phyloP scores from a whole-genome alignment of 2,888 invertebrate genomes.

The Petrolisthes manimaculis region DNA sequence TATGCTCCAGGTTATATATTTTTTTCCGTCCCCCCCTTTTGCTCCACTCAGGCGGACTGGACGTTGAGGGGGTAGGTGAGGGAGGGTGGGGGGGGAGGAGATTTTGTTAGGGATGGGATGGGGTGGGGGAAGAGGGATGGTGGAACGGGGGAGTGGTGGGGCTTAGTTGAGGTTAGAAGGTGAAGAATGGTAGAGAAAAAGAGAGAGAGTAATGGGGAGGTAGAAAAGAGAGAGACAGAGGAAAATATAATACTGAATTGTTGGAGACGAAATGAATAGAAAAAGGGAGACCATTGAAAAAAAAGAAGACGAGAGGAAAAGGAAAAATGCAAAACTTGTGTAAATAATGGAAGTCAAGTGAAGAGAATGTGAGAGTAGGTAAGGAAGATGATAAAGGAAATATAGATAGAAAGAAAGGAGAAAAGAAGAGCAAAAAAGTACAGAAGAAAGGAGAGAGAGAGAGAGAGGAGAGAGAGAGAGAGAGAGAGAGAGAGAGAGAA shows the following conservation, averaged over 20 bases:
- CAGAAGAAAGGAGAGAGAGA: background rate
- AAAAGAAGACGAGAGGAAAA: background rate
- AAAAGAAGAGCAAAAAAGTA: background rate
- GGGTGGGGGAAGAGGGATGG: background rate
- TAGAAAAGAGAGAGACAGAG: background rate
- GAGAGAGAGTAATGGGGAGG: background rate
- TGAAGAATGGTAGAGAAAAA: background rate
- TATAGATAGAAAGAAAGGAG: background rate
- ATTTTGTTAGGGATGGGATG: no score
- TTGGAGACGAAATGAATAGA: background rate
- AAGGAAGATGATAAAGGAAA: background rate
- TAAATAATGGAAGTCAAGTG: background rate
- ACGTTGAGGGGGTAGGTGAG: slow-evolving; percentile 4
- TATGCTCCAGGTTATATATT: background rate
- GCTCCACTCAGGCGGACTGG: background rate
- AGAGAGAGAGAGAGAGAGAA: background rate
- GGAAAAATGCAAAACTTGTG: background rate
- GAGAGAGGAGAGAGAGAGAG: background rate
- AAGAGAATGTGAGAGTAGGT: background rate
- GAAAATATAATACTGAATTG: background rate
- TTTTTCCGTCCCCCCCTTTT: background rate
- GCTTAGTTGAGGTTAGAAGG: background rate
- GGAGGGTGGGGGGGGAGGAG: slow-evolving; percentile 14
- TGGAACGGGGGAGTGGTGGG: background rate
- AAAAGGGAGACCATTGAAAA: background rate